Conservation (phyloP, 2,888 invertebrate genomes). For the Candidula unifasciata region DNA sequence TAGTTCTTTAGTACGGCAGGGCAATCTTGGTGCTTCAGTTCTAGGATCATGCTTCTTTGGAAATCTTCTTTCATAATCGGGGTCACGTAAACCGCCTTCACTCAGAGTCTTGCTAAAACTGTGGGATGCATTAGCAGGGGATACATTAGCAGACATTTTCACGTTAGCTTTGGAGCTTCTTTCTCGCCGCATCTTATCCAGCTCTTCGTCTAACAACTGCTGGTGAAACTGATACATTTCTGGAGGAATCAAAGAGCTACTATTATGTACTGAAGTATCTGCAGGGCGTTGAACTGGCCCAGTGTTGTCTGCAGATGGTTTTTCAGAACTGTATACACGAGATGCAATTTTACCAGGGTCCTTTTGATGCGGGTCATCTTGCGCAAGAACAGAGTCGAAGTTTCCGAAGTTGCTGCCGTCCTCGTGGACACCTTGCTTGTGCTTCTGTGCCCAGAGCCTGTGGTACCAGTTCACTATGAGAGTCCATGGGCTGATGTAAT, state of each 20-base stretch:
- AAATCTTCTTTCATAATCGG: background rate
- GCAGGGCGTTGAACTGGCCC: background rate
- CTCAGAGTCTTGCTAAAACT: background rate
- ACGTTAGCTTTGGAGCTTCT: background rate
- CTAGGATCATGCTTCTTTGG: background rate
- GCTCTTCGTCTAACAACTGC: slow-evolving; percentile 18
- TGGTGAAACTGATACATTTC: slow-evolving; percentile 22
- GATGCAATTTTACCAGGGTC: background rate
- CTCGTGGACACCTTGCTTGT: too few relatives aligned
- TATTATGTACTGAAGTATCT: background rate
- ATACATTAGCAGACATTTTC: background rate
- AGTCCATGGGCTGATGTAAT: background rate
- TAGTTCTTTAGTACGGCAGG: background rate
- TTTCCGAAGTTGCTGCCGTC: background rate
- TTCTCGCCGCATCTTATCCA: slow-evolving; percentile 17
- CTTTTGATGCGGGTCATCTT: background rate
- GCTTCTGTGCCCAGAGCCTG: background rate
- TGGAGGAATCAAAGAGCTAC: background rate
- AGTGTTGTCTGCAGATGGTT: background rate
- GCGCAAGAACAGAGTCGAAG: background rate
- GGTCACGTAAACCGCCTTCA: background rate
- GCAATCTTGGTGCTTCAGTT: background rate
- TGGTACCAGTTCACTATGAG: background rate
- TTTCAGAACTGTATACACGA: background rate
- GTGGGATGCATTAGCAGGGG: background rate